Base-by-base conservation (phyloP, 2,113 vertebrate species). In the Hypocryptadius cinnamomeus region DNA sequence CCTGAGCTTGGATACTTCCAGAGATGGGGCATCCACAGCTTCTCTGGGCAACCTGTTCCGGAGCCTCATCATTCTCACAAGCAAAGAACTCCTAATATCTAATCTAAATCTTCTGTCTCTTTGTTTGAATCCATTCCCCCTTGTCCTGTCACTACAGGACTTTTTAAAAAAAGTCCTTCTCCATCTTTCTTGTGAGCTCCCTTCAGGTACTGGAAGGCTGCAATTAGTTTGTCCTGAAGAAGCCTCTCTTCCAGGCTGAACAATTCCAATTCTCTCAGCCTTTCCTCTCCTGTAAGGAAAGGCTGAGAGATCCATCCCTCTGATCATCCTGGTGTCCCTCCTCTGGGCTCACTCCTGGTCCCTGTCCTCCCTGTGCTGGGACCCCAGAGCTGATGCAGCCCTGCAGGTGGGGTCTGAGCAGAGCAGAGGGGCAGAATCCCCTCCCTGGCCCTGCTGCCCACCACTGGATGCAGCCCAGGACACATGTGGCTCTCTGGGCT, bases 291-390 rank as follows among this genome's bases (percentile, higher is more conserved):
- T n/a, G n/a, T n/a, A n/a, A n/a, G 45, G 23, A 40, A 8, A n/a
- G 20, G 54, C 53, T 54, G 53, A 54, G 53, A 6, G 2, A 8
- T n/a, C 39, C 20, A 15, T 30, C 16, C 5, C 45, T 68, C 45
- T 25, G 1, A 18, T 1, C 11, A 18, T 40, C 16, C 10, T 2
- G 1, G 6, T 68, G 39, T 11, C 24, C 5, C 61, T 74, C 23
- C 16, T 15, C n/a, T 40, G 39, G 2, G 13, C n/a, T 21, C 0
- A 0, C 15, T 66, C 28, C 27, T 11, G 0, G 2, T 59, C 13
- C 4, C 1, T n/a, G 24, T 28, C 5, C 28, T 28, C 2, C 51
- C 39, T 17, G 45, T 66, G 44, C 60, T n/a, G 51, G 19, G 19
- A 3, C 5, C 69, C 78, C 61, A 74, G 78, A 23, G 39, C 53